These are phyloP conservation scores for Leucania comma DNA, from an alignment of 2,888 invertebrate genomes.

Conservation along the genomic window DNA sequence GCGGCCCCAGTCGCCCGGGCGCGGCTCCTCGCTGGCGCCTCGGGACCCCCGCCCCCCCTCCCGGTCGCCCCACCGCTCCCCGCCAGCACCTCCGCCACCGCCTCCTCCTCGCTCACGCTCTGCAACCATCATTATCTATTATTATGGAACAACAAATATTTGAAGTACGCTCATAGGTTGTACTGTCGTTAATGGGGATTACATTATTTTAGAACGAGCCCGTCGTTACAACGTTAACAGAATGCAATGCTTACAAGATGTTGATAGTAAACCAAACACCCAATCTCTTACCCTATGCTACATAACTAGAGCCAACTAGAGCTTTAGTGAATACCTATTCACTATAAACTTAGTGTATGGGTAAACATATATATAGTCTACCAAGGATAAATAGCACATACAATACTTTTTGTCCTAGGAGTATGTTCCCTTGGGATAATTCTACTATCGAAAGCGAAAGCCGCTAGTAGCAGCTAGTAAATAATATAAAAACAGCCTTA, in stretches of 20 bases:
- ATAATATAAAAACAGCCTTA: too few species aligned
- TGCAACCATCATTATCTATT: slow-evolving; percentile 56
- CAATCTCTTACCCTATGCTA: too few species aligned
- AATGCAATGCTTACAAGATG: background rate
- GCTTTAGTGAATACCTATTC: slow-evolving; percentile 20
- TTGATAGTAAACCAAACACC: background rate
- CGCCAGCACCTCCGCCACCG: slow-evolving; percentile 78
- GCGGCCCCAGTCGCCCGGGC: slow-evolving; percentile 82
- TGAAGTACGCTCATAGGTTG: background rate
- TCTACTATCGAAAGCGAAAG: too few species aligned
- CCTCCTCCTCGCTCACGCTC: slow-evolving; percentile 76
- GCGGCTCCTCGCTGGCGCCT: slow-evolving; percentile 77
- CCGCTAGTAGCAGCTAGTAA: too few species aligned
- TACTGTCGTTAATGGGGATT: background rate
- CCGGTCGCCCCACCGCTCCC: slow-evolving; percentile 73
- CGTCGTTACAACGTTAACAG: too few species aligned
- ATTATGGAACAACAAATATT: slow-evolving; percentile 35
- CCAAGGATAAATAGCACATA: too few species aligned
- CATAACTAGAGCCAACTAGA: background rate
- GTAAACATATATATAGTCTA: too few species aligned
- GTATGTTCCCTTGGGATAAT: too few species aligned
- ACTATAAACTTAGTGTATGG: background rate
- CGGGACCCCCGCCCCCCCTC: slow-evolving; percentile 76
- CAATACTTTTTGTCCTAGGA: too few species aligned
- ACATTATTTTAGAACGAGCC: background rate